Evolutionary conservation across 2,888 invertebrate genomes (phyloP).

Genomic region (Pherbina coryleti): DNA sequence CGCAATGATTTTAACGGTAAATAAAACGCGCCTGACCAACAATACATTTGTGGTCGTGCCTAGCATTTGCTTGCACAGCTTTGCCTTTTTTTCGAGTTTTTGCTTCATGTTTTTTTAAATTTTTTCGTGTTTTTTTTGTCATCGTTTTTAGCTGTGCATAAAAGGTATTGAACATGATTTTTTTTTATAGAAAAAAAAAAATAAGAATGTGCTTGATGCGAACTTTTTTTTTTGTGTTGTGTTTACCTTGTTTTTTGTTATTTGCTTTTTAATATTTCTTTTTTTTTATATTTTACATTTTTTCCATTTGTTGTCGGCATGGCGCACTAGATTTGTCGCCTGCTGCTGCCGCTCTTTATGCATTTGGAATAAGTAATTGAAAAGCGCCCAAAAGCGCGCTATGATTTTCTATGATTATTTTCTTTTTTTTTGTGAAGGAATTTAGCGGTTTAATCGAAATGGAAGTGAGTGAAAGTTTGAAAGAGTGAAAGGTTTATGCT

Average conservation of each 20-base stretch:
- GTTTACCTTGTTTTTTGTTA: background rate
- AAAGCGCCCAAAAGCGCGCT: constrained; percentile 15
- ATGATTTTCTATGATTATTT: background rate
- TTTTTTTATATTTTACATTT: no score
- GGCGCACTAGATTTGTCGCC: background rate
- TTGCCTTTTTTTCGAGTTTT: background rate
- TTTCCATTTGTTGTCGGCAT: background rate
- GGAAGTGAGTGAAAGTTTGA: background rate
- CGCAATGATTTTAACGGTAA: constrained; percentile 60
- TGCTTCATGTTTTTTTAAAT: background rate
- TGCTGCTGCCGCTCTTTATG: background rate
- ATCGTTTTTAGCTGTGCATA: background rate
- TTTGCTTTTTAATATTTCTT: no score
- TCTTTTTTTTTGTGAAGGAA: background rate
- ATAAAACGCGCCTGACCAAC: background rate
- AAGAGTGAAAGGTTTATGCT: background rate
- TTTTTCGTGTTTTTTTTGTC: background rate
- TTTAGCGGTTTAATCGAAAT: background rate
- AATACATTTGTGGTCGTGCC: constrained; percentile 19
- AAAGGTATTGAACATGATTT: background rate
- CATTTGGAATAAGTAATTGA: constrained; percentile 22
- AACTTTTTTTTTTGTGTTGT: background rate
- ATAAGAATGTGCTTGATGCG: background rate
- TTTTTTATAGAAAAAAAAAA: no score
- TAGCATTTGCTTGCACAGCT: background rate